A percentile compares a stretch with the other conserved stretches of the same genome.
These are phyloP conservation scores for Melieria crassipennis DNA, from an alignment of 2,888 invertebrate genomes.

Conservation along the genomic window DNA sequence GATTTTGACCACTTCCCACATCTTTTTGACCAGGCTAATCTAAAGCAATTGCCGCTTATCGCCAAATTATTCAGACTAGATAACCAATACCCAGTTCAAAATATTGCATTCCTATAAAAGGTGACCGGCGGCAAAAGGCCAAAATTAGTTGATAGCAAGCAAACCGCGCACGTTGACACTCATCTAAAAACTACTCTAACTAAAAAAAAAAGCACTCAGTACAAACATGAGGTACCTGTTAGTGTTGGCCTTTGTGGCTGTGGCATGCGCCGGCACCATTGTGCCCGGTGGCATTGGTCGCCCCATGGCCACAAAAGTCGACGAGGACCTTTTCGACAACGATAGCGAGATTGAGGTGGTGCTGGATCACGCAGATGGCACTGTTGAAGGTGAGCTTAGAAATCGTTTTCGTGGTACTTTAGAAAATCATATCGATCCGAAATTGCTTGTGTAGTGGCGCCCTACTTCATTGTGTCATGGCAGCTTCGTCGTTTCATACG, in stretches of 20 bases:
- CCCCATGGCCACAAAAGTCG: not conserved
- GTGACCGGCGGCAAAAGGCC: constrained; percentile 1
- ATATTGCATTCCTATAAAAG: constrained; percentile 50
- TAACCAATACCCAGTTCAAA: not conserved
- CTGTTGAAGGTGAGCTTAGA: constrained; percentile 48
- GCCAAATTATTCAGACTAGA: not conserved
- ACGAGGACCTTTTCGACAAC: constrained; percentile 20
- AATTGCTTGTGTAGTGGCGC: constrained; percentile 46
- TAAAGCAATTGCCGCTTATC: constrained; percentile 4
- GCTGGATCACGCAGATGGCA: constrained; percentile 46
- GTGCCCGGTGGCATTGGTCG: not conserved
- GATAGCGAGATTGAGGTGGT: constrained; percentile 52
- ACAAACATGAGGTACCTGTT: constrained; percentile 53
- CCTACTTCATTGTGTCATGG: constrained; percentile 56
- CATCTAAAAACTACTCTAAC: not conserved
- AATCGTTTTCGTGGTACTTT: too few relatives aligned
- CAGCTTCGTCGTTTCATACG: constrained; percentile 54
- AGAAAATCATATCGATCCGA: not conserved
- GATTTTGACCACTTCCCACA: too few relatives aligned
- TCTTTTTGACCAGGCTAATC: too few relatives aligned
- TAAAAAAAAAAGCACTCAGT: not conserved
- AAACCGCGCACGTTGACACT: constrained; percentile 30
- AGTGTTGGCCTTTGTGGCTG: constrained; percentile 51
- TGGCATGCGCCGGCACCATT: constrained; percentile 49
- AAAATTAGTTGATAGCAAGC: constrained; percentile 39